Evolutionary conservation across 2,888 invertebrate species (phyloP), one percentile per base, ranked within the genome.

Genomic region (Nineta flava): DNA sequence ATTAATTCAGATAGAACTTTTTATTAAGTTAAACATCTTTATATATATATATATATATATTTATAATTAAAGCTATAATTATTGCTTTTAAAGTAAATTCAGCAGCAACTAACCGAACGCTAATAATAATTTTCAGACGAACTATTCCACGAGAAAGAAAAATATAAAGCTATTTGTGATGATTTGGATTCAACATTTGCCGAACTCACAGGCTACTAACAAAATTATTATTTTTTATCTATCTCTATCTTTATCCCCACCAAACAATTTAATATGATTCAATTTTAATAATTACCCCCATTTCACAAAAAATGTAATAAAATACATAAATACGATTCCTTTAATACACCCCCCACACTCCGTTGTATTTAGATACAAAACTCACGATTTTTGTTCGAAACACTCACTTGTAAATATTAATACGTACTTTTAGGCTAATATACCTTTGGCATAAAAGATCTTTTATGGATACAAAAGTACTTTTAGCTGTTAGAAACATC

Each of bases 161-260:
- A 87, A 76, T 88, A 92, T 87, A 94, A 93, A 84, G 81, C 85
- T 73, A 92, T 93, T 80, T 88, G 88, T 79, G 93, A 93, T 77
- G 93, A 93, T 78, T 78, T 94, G 82, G 93, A 94, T 76, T 83
- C 84, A 75, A 93, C 93, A 72, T 92, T 91, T 80, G 87, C 91
- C 70, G 93, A 94, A 77, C 83, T 93, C 75, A 91, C 91, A 72
- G 92, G 88, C 81, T 92, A 92, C 81, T 92, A 88, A 85, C 73
- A 5, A 7, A 26, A 26, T 5, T 26, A 26, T 26, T 26, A 26
- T 26, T 26, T 26, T 26, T 26, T 26, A 26, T 26, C 26, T 53
- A n/a, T n/a, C 45, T 60, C 62, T 59, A 69, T 65, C 65, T 65
- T 59, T 59, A n/a, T n/a, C n/a, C n/a, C 57, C 38, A 2, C 3